Conservation (phyloP, 2,113 vertebrate genomes). For the Sus scrofa region DNA sequence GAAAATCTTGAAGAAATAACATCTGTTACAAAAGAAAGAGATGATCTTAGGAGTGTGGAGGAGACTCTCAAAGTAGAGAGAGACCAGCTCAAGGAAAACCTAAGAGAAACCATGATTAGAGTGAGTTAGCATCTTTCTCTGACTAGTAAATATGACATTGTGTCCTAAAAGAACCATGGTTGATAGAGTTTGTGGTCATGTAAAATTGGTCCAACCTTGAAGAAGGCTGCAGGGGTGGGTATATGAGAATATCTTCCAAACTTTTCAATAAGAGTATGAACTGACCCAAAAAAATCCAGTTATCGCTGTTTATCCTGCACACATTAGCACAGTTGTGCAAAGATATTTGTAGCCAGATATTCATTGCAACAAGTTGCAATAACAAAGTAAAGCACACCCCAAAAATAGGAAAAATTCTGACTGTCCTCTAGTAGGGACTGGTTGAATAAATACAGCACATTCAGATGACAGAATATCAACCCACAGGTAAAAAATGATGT, state of each 20-base stretch:
- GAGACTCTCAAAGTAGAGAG: conserved; percentile 80
- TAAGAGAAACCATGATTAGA: conserved; percentile 66
- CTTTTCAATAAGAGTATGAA: background rate
- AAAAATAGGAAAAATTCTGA: background rate
- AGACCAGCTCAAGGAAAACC: conserved; percentile 76
- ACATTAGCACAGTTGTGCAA: background rate
- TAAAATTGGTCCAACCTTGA: background rate
- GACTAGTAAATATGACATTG: background rate
- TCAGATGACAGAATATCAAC: background rate
- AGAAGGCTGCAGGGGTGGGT: background rate
- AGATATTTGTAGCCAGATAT: background rate
- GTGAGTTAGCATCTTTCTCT: conserved; percentile 65
- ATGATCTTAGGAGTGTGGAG: conserved; percentile 67
- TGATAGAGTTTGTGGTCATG: background rate
- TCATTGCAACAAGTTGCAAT: conserved; percentile 14
- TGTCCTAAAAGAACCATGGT: background rate
- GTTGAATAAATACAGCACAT: background rate
- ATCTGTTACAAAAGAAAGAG: conserved; percentile 66
- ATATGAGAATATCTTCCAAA: background rate
- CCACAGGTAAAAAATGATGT: background rate
- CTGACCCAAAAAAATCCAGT: background rate
- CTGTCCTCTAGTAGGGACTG: background rate
- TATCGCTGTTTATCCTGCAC: background rate
- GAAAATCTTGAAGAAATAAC: conserved; percentile 66
- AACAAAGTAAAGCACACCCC: conserved; percentile 2